Percentiles rank a stretch among this genome's conserved stretches.
These are phyloP conservation scores for Idaea dimidiata DNA, from an alignment of 2,888 invertebrate species.

Conservation along the genomic window DNA sequence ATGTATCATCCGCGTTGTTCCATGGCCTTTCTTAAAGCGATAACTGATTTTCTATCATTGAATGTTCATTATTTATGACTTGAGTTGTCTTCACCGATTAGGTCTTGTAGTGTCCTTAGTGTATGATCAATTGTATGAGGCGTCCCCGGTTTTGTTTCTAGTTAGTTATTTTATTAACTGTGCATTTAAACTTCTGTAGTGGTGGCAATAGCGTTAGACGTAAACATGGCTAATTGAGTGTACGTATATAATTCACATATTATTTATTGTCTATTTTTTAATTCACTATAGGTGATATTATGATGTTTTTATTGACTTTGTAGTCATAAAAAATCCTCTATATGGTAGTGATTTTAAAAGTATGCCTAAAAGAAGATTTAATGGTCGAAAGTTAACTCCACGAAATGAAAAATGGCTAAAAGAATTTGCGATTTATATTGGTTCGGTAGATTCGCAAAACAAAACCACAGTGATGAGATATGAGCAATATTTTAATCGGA, in stretches of 20 bases:
- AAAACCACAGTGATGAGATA: constrained; percentile 31
- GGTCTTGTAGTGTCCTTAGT: background rate
- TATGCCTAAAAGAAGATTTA: background rate
- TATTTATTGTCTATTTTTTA: background rate
- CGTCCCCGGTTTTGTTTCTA: background rate
- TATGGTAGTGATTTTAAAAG: background rate
- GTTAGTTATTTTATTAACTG: background rate
- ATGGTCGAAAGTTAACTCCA: background rate
- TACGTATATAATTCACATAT: background rate
- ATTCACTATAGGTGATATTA: background rate
- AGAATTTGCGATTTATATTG: background rate
- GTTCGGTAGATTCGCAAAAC: constrained; percentile 6
- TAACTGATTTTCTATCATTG: constrained; percentile 4
- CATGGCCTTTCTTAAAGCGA: constrained; percentile 21
- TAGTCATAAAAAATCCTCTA: background rate
- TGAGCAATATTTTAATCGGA: constrained; percentile 27
- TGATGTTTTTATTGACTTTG: background rate
- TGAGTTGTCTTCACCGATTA: background rate
- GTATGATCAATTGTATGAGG: constrained; percentile 1
- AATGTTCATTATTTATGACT: background rate
- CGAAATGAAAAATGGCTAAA: background rate
- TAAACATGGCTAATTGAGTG: background rate
- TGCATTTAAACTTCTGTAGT: background rate
- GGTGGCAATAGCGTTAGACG: background rate
- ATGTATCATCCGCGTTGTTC: constrained; percentile 9